phyloP scores from a whole-genome alignment of 2,113 vertebrate species.

The Ictalurus furcatus region DNA sequence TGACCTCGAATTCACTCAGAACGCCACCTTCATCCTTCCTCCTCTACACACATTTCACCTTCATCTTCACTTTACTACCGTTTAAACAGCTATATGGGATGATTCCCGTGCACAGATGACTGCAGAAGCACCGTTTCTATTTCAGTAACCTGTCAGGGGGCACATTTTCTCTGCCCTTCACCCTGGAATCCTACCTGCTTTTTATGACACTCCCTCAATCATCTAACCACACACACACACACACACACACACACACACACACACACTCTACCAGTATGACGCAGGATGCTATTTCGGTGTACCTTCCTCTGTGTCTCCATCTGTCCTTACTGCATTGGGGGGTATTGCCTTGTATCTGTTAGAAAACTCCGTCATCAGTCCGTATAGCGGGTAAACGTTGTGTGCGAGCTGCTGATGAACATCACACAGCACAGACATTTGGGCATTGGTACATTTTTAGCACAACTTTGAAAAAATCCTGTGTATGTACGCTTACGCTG shows the following conservation, averaged over 20 bases:
- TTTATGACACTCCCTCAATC: conserved; percentile 41
- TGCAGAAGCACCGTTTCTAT: conserved; percentile 1
- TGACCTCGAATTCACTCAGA: conserved; percentile 30
- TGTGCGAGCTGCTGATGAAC: background rate
- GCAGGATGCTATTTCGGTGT: conserved; percentile 51
- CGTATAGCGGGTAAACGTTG: background rate
- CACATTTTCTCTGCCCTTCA: conserved; percentile 13
- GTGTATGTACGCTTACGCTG: background rate
- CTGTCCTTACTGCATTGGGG: conserved; percentile 50
- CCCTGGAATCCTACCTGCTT: conserved; percentile 26
- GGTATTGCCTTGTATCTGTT: conserved; percentile 24
- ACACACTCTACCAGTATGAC: conserved; percentile 9
- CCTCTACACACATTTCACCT: background rate
- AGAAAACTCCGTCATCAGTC: background rate
- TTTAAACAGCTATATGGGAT: background rate
- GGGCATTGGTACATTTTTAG: background rate
- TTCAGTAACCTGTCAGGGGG: background rate
- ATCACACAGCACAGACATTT: background rate
- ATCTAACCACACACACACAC: conserved; percentile 9
- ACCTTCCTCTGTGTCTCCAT: conserved; percentile 56
- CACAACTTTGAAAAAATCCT: background rate
- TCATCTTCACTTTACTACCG: background rate
- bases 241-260: background rate
- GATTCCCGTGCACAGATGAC: background rate
- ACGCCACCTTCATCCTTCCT: conserved; percentile 35